phyloP scores from a whole-genome alignment of 2,888 invertebrate species.

The Periphyllus acericola region DNA sequence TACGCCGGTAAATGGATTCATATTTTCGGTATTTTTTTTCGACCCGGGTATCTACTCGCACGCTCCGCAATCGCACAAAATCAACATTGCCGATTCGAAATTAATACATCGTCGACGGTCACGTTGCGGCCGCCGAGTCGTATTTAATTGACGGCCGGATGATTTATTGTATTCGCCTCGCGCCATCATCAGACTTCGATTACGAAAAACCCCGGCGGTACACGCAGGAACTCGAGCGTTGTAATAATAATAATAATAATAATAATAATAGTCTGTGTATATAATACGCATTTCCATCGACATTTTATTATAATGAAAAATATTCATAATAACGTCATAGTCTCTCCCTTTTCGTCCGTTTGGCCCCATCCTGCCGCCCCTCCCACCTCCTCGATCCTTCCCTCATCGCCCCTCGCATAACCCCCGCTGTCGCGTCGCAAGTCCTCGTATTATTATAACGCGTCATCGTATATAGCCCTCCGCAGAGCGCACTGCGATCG shows the following conservation, averaged over 20 bases:
- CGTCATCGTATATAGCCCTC: not conserved
- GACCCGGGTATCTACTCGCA: not conserved
- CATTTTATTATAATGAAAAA: slow-evolving; percentile 35
- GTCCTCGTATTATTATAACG: too few relatives aligned
- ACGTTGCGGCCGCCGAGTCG: not conserved
- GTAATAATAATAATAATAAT: not conserved
- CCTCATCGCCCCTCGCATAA: not conserved
- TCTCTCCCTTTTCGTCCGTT: slow-evolving; percentile 12
- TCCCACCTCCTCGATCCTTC: not conserved
- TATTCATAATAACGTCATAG: not conserved
- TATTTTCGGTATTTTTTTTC: slow-evolving; percentile 7
- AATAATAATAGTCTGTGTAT: slow-evolving; percentile 4
- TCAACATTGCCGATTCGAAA: slow-evolving; percentile 34
- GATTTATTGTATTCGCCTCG: slow-evolving; percentile 33
- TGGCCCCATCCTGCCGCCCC: not conserved
- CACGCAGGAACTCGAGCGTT: not conserved
- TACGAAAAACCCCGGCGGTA: slow-evolving; percentile 38
- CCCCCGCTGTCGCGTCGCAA: too few relatives aligned
- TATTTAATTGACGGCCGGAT: slow-evolving; percentile 52
- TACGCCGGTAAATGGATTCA: not conserved
- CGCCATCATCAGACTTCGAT: slow-evolving; percentile 40
- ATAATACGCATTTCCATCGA: not conserved
- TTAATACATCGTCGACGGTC: slow-evolving; percentile 41
- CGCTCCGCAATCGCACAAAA: slow-evolving; percentile 4
- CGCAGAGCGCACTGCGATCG: not conserved